Base-by-base conservation (phyloP, 2,797 vertebrate genomes). In the Echiichthys vipera region DNA sequence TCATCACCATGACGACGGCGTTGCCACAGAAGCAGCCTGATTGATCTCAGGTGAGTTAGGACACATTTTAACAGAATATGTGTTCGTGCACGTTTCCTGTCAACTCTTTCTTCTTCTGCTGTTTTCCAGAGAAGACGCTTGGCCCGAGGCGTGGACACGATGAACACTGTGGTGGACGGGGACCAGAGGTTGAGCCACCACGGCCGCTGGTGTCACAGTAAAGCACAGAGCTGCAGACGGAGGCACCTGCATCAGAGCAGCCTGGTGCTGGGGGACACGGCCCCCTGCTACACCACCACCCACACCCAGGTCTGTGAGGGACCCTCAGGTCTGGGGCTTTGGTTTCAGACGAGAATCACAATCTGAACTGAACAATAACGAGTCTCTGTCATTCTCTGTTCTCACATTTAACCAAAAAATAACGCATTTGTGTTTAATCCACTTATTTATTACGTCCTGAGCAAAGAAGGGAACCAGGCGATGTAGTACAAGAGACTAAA, bases 261-360 rank as follows among this genome's bases (percentile, higher is more conserved):
- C 7, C n/a, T 92, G 10, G 62, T 10, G 49, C 40, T 91, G 5
- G 80, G 78, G 15, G 76, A 84, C 49, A 61, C 46, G 9, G 47
- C 69, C 13, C 13, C 65, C 7, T 37, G 71, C 68, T 91, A 88
- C 57, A 73, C 57, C 30, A 91, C 86, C 51, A 90, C 80, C 34
- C 84, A 90, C 45, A 20, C 53, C 9, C 77, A 91, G 74, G 88
- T 91, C n/a, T n/a, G n/a, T n/a, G n/a, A n/a, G n/a, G n/a, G n/a
- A n/a, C n/a, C n/a, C n/a, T n/a, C n/a, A n/a, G n/a, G n/a, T n/a
- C n/a, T n/a, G n/a, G n/a, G n/a, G n/a, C n/a, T n/a, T n/a, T n/a
- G n/a, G n/a, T n/a, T n/a, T n/a, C n/a, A n/a, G n/a, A n/a, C n/a
- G n/a, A n/a, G n/a, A n/a, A n/a, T n/a, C n/a, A n/a, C n/a, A n/a